Percentiles rank a stretch among this genome's conserved stretches.
These are phyloP conservation scores for Ameiurus melas DNA, from an alignment of 2,113 vertebrate species.

Conservation along the genomic window DNA sequence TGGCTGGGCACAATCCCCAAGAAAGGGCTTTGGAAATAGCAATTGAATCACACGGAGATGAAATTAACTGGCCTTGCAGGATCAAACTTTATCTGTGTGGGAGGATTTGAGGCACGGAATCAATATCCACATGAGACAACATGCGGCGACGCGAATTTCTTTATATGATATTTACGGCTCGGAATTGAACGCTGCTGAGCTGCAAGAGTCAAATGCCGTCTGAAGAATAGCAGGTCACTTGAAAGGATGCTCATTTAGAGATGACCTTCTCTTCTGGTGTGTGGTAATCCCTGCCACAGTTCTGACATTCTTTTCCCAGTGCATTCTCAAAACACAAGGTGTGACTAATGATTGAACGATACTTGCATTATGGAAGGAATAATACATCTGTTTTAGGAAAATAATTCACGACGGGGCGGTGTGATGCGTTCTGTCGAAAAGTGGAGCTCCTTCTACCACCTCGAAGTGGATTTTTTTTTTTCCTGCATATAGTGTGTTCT, in stretches of 20 bases:
- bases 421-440: not conserved
- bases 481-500: not conserved
- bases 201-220: constrained; percentile 21
- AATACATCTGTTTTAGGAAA: no score
- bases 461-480: not conserved
- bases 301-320: not conserved
- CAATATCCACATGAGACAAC: constrained; percentile 51
- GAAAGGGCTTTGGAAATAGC: constrained; percentile 51
- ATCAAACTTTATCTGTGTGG: constrained; percentile 59
- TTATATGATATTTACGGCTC: constrained; percentile 48
- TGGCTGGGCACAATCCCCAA: constrained; percentile 48
- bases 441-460: not conserved
- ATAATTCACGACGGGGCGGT: not conserved
- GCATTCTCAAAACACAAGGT: not conserved
- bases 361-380: no score
- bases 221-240: not conserved
- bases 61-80: constrained; percentile 55
- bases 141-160: constrained; percentile 48
- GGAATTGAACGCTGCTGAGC: constrained; percentile 27
- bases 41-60: constrained; percentile 51
- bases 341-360: no score
- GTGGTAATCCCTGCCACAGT: not conserved
- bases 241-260: constrained; percentile 30
- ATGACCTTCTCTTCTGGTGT: constrained; percentile 14
- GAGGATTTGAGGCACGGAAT: constrained; percentile 49